Base-by-base conservation (phyloP, 2,888 invertebrate genomes). In the Rhaphigaster nebulosa region DNA sequence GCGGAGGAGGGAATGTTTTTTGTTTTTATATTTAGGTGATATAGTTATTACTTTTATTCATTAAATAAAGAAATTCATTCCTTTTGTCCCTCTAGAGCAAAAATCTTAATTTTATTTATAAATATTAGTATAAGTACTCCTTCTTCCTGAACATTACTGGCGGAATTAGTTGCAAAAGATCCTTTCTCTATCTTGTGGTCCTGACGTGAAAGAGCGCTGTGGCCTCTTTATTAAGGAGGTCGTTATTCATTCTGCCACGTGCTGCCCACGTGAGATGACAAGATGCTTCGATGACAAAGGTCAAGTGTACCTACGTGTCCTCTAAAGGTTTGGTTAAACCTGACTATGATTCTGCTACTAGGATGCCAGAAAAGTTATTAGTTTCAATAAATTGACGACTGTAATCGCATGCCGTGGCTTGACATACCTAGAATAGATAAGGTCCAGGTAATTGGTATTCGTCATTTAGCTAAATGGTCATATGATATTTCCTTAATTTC, bases 221-320 rank as follows among this genome's bases (percentile, higher is more conserved):
- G 84, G 50, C 41, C 45, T 84, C 45, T 84, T 84, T 84, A 84
- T 84, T 84, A 84, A n/a, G n/a, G 84, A 50, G 84, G 50, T 84
- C 84, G 23, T 84, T 84, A 84, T 45, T 84, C 45, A 84, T 45
- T 18, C n/a, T 50, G 45, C 10, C 84, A 84, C 84, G 84, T 84
- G 84, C 45, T n/a, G 15, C 45, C 84, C 84, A 84, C 84, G 84
- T 84, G 84, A n/a, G 45, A 84, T 84, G 45, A 84, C 84, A 84
- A 50, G 84, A n/a, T 50, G 3, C 84, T 84, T 84, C 84, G 10
- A 41, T 84, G 84, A 45, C 84, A 50, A 84, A 84, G 84, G 84
- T 45, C 84, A 45, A 26, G 15, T 50, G 10, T 84, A 84, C 84
- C 84, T 84, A n/a, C 20, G 20, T 76, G 18, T n/a, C 34, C 4